A percentile compares a stretch with the other conserved stretches of the same genome.
Conservation (phyloP, 2,797 vertebrate species). For the Linurgus olivaceus region DNA sequence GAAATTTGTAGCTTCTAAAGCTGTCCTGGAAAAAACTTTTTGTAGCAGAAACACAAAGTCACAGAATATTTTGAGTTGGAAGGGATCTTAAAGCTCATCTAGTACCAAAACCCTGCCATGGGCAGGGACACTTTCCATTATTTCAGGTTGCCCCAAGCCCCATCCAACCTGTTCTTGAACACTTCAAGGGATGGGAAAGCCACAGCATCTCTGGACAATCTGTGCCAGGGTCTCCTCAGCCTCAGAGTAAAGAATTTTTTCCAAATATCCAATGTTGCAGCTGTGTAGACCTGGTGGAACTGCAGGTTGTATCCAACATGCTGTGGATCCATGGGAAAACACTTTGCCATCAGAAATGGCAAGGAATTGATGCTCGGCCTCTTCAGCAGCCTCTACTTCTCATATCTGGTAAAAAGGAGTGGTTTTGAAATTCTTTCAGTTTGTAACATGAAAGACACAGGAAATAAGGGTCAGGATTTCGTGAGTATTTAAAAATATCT, state of each 20-base stretch:
- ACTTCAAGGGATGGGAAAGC: background rate
- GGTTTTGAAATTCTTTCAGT: background rate
- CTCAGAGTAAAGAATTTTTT: background rate
- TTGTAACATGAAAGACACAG: background rate
- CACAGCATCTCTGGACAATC: rapidly evolving
- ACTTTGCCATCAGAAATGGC: background rate
- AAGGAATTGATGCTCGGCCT: background rate
- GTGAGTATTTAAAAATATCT: background rate
- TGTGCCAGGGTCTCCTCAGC: background rate
- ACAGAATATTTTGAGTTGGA: background rate
- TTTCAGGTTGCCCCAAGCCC: background rate
- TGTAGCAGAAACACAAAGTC: background rate
- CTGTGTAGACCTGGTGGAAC: background rate
- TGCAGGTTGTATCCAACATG: rapidly evolving
- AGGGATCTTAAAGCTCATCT: background rate
- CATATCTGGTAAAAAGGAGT: background rate
- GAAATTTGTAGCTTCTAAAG: background rate
- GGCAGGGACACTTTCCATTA: background rate
- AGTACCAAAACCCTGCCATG: background rate
- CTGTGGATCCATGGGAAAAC: background rate
- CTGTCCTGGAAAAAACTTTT: background rate
- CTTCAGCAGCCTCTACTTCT: background rate
- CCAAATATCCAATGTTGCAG: background rate
- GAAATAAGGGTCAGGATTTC: background rate
- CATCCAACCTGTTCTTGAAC: rapidly evolving